A percentile compares a stretch with the other conserved stretches of the same genome.
Conservation (phyloP, 2,797 vertebrate species). For the Crenichthys baileyi region DNA sequence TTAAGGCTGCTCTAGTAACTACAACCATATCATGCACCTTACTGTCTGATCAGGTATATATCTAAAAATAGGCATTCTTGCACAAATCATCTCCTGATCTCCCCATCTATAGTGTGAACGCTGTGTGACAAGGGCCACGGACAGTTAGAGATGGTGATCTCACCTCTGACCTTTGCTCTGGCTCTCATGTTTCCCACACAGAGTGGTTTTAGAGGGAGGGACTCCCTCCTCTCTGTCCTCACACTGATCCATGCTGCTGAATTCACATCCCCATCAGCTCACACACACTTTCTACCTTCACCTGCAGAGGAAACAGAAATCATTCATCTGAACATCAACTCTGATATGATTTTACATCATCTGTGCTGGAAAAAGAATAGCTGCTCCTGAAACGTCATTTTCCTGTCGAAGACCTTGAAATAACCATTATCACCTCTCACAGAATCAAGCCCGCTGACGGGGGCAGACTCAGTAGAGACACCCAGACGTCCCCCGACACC, state of each 20-base stretch:
- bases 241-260: too few species aligned
- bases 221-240: too few species aligned
- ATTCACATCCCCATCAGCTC: background rate
- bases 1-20: background rate
- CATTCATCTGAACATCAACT: background rate
- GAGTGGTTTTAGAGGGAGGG: too few species aligned
- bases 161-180: too few species aligned
- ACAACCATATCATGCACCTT: background rate
- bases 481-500: too few species aligned
- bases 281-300: background rate
- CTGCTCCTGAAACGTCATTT: background rate
- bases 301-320: background rate
- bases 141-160: too few species aligned
- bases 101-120: too few species aligned
- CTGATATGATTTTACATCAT: background rate
- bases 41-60: background rate
- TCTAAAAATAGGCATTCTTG: background rate
- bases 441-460: background rate
- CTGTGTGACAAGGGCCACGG: too few species aligned
- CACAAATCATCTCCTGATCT: background rate
- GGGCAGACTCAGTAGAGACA: too few species aligned
- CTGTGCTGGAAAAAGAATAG: background rate
- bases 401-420: background rate
- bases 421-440: background rate
- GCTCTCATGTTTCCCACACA: too few species aligned